Evolutionary conservation across 2,888 invertebrate species (phyloP), one percentile per base, ranked within the genome.

Genomic region (Leucozona laternaria): DNA sequence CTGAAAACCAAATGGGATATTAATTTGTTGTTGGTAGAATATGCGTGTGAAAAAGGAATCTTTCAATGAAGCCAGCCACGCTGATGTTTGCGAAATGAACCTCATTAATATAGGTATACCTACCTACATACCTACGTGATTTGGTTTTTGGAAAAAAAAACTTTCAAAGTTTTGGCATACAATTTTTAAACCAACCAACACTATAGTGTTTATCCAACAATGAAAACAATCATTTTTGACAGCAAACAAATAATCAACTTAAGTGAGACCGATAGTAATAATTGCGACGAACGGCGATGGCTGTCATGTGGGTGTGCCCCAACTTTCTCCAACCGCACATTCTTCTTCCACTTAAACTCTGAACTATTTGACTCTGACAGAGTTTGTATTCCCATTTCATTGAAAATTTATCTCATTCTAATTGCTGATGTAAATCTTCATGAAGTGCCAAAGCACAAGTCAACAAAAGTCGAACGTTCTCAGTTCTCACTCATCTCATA

Each of bases 281-380:
- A 48, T 20, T 37, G 31, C 11, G 11, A 4, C 13, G 68, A 68
- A 48, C 15, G 25, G 31, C 11, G 11, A 4, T 7, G 68, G 0
- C 50, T 13, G 13, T 57, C 58, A 60, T 55, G 55, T 71, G 57
- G 71, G 71, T 50, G 81, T 77, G 50, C 13, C 53, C 15, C 58
- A 58, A 75, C 70, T 84, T 84, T 79, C 75, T 79, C 62, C 34
- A 50, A 53, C 37, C 37, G 10, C 62, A 20, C 13, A 13, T n/a
- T 48, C 40, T 17, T 50, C 31, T 66, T 50, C 15, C n/a, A 50
- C 48, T 43, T 60, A 45, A 64, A 43, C 68, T 53, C 5, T 40
- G 25, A 20, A 53, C 40, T 31, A 31, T 20, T 43, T 37, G 34
- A 43, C 64, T 68, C 72, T 68, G 20, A 31, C 17, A 50, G 37